These are phyloP conservation scores for Luscinia luscinia DNA, from an alignment of 2,797 vertebrate genomes.

Conservation along the genomic window DNA sequence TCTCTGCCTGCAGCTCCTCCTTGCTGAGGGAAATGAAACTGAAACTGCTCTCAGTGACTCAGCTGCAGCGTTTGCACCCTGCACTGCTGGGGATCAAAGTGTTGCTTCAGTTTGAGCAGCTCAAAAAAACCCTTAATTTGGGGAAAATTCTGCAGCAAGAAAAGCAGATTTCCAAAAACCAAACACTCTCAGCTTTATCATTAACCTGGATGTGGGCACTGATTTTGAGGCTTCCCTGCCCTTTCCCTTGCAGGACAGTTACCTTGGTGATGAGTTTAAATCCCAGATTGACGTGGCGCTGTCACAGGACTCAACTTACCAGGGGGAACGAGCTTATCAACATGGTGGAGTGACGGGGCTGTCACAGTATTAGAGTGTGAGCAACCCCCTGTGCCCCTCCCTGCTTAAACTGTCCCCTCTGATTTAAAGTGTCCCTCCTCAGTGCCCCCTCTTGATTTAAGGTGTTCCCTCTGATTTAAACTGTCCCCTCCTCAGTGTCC, in stretches of 20 bases:
- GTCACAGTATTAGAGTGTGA: slow-evolving; percentile 99
- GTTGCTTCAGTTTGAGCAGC: background rate
- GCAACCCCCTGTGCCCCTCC: slow-evolving; percentile 8
- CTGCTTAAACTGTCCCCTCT: background rate
- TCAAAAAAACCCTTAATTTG: rapidly evolving
- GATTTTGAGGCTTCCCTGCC: background rate
- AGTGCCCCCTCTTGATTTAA: too few relatives aligned
- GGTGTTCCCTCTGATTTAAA: too few relatives aligned
- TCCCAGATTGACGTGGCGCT: slow-evolving; percentile 99
- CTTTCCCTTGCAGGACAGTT: slow-evolving; percentile 89
- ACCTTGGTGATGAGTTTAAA: slow-evolving; percentile 99
- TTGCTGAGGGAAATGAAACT: background rate
- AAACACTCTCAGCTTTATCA: too few relatives aligned
- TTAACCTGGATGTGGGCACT: rapidly evolving
- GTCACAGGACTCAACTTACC: slow-evolving; percentile 99
- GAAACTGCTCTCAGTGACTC: background rate
- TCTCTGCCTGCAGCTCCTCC: too few relatives aligned
- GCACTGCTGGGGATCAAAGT: background rate
- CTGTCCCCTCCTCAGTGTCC: too few relatives aligned
- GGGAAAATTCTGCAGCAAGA: background rate
- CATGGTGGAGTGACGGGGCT: slow-evolving; percentile 98
- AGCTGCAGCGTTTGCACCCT: background rate
- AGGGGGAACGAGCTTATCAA: slow-evolving; percentile 99
- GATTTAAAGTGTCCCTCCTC: too few relatives aligned
- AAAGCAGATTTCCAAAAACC: background rate